phyloP scores from a whole-genome alignment of 2,113 vertebrate genomes.

The Synodontis membranacea region DNA sequence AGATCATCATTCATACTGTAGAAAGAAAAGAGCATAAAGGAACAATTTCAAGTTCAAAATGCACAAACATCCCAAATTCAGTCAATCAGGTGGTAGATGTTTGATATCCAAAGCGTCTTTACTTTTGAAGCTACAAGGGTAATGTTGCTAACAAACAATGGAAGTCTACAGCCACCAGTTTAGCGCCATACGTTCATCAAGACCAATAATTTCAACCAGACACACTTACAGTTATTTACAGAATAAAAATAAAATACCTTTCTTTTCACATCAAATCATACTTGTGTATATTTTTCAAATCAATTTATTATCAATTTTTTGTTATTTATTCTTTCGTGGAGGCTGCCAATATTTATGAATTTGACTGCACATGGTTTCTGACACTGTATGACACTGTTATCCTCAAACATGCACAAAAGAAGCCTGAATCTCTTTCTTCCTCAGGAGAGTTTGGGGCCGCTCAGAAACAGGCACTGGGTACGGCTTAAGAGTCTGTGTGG shows the following conservation, averaged over 20 bases:
- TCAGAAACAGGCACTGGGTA: background rate
- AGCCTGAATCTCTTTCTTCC: background rate
- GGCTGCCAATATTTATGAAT: background rate
- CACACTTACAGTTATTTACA: background rate
- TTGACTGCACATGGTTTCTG: background rate
- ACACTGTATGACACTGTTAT: background rate
- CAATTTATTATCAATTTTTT: no score
- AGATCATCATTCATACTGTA: background rate
- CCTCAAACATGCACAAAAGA: background rate
- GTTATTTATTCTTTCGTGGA: background rate
- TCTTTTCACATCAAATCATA: background rate
- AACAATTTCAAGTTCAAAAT: background rate
- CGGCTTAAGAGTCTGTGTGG: background rate
- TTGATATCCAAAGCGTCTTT: background rate
- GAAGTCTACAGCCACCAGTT: background rate
- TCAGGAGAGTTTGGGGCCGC: background rate
- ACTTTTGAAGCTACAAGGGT: background rate
- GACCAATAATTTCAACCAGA: background rate
- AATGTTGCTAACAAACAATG: background rate
- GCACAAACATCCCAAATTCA: background rate
- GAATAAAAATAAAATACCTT: background rate
- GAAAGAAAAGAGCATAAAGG: background rate
- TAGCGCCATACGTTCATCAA: background rate
- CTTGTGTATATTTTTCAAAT: background rate
- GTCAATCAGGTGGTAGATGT: background rate